Evolutionary conservation across 2,797 vertebrate genomes (phyloP), one percentile per base, ranked within the genome.

Genomic region (Lithobates sylvaticus): DNA sequence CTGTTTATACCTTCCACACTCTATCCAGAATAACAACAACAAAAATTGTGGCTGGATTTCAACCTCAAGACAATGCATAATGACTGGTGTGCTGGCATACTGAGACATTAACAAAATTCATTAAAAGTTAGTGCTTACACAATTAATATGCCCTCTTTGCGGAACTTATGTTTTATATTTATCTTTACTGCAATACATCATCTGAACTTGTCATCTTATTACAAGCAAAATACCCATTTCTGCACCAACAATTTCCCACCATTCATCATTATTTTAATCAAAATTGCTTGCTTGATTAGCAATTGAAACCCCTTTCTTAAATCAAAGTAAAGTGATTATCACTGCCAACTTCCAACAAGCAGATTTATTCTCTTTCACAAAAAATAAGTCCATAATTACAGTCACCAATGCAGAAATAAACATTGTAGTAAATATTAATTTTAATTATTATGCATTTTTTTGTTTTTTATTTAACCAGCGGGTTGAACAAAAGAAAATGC

Each of bases 231-330:
- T 29, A 44, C 18, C 44, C 58, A 16, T 29, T 72, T 26, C 69
- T 61, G 44, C 44, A 58, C 68, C 34, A 77, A 64, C 54, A 71
- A 72, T 61, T 71, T 68, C 21, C 18, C 44, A 36, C 27, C 79
- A 81, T 67, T 67, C 27, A 67, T 67, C 65, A 67, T 81, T 81
- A 81, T 81, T 68, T 9, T 72, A 72, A 83, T 83, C 54, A 74
- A 65, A 65, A 39, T 50, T 83, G 80, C 29, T 64, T 74, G 39
- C 71, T 74, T 82, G 70, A 82, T 74, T 64, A 65, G 54, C 50
- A 83, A 54, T 8, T 27, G 29, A 70, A 64, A 69, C 10, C 76
- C 42, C 9, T 50, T 44, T 65, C 61, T n/a, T 74, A 5, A 29
- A 0, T 13, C 65, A 64, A 58, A 83, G 42, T 50, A 74, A 65